Evolutionary conservation across 2,888 invertebrate species (phyloP), one percentile per base, ranked within the genome.

Genomic region (Mellilla xanthometata): DNA sequence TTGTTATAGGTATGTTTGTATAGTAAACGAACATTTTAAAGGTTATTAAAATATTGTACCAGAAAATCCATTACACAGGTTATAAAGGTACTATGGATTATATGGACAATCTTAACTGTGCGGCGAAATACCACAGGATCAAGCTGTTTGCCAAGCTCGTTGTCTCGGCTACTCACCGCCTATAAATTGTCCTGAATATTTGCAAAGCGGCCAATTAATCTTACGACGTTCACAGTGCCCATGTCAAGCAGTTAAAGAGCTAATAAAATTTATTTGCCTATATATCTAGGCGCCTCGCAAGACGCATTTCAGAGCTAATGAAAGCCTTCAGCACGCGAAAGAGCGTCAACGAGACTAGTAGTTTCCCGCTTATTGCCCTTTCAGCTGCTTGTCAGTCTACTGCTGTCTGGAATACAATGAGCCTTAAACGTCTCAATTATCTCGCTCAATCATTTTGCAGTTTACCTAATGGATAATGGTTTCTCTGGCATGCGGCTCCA

Each of bases 291-390:
- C 35, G 41, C 39, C 49, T 48, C 28, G 33, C 10, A 22, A 39
- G 29, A 12, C 22, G 29, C 36, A 31, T 60, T 7, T 11, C 56
- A 59, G 57, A 66, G 71, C 73, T 82, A 82, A 83, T 82, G 81
- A 81, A 76, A 76, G 76, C 58, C 56, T 57, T 56, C n/a, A 62
- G 62, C 68, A 63, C 62, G 58, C 62, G 54, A 56, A 56, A 54
- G 52, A 52, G 58, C 59, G 26, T 36, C 42, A 34, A 38, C 44
- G 60, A 54, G 54, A 58, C 39, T 36, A 13, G 12, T 39, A 29
- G 31, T 26, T 30, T 61, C 58, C 54, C 54, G 54, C 60, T 65
- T 63, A 61, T 64, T 61, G 62, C 66, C 60, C 59, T 67, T 69
- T 65, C 63, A 66, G 55, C 47, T 57, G 48, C 42, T 52, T 54